Evolutionary conservation across 2,797 vertebrate species (phyloP).

Genomic region (Hemibagrus guttatus): DNA sequence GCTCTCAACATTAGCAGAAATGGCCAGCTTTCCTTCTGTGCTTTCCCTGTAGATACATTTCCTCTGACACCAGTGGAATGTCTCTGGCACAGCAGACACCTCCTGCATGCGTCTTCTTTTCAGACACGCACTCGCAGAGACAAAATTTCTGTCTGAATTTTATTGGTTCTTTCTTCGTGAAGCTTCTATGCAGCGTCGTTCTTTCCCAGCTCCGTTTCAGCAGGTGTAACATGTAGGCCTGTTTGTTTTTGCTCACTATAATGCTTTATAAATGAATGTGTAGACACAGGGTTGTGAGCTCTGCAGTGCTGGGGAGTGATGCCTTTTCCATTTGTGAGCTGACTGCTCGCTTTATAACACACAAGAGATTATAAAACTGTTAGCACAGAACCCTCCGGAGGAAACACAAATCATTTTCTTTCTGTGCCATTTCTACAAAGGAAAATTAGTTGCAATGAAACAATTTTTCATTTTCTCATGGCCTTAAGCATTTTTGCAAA

Average conservation of each 20-base stretch:
- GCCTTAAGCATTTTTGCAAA: neutral
- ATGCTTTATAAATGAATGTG: neutral
- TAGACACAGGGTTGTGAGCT: neutral
- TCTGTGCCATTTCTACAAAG: neutral
- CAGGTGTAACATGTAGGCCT: neutral
- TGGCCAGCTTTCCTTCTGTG: neutral
- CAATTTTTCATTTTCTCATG: neutral
- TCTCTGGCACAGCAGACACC: conserved; percentile 30
- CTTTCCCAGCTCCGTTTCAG: too few species aligned
- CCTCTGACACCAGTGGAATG: conserved; percentile 55
- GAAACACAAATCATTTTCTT: neutral
- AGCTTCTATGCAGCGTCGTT: neutral
- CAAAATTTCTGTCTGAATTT: neutral
- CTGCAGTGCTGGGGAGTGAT: neutral
- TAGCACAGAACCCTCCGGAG: neutral
- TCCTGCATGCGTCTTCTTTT: conserved; percentile 21
- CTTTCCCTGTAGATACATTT: conserved; percentile 30
- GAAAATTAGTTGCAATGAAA: neutral
- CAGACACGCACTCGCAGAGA: neutral
- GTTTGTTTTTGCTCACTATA: neutral
- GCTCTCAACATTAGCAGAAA: neutral
- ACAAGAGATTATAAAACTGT: neutral
- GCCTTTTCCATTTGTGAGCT: neutral
- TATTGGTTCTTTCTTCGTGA: too few species aligned
- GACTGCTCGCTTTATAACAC: neutral